Conservation (phyloP, 2,797 vertebrate species). For the Chloroceryle inda region DNA sequence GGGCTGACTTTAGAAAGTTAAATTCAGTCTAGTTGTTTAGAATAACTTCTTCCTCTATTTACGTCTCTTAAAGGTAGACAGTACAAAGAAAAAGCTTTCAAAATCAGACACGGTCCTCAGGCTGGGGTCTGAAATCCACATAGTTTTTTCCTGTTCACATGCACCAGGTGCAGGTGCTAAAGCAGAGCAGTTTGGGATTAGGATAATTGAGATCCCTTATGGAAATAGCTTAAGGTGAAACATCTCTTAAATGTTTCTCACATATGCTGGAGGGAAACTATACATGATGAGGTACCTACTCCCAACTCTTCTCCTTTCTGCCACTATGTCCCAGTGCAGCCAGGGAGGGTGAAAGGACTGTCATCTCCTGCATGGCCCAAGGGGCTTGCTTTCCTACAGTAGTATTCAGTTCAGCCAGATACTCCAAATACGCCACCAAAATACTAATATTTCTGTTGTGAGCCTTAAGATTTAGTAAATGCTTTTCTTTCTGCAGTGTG, state of each 20-base stretch:
- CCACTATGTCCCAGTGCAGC: neutral
- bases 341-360: neutral
- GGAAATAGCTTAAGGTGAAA: neutral
- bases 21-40: neutral
- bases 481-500: neutral
- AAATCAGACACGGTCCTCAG: neutral
- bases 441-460: neutral
- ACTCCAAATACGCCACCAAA: neutral
- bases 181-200: neutral
- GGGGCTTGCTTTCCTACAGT: neutral
- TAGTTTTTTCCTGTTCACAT: neutral
- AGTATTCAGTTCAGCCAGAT: neutral
- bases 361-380: neutral
- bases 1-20: neutral
- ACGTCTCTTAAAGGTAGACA: neutral
- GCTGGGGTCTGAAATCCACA: neutral
- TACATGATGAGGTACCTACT: neutral
- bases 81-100: neutral
- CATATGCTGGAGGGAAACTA: neutral
- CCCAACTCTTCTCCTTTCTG: neutral
- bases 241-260: neutral
- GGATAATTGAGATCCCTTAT: neutral
- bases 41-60: neutral
- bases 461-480: neutral
- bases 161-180: neutral